Conservation (phyloP, 2,888 invertebrate species). For the Ennomos quercinarius region DNA sequence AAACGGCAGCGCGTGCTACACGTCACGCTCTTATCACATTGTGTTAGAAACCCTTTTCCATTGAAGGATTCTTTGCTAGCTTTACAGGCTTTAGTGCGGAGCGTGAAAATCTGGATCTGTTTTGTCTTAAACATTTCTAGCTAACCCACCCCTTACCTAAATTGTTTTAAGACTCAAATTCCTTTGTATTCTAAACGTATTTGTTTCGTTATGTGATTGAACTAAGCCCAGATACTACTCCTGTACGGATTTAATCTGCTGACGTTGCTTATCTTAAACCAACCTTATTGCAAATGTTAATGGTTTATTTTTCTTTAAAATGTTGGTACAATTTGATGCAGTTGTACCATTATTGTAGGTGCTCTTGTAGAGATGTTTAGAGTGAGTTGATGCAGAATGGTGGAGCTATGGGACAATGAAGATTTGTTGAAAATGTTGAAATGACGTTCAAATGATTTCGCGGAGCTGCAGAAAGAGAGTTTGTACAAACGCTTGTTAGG, state of each 20-base stretch:
- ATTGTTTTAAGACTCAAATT: conserved; percentile 10
- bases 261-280: conserved; percentile 20
- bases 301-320: conserved; percentile 35
- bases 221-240: conserved; percentile 66
- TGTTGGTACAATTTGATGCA: conserved; percentile 13
- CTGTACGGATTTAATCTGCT: conserved; percentile 59
- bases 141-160: neutral
- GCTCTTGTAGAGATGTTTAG: conserved; percentile 14
- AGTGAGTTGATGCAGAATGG: conserved; percentile 24
- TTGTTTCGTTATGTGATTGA: conserved; percentile 20
- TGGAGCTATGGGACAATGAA: conserved; percentile 22
- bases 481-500: neutral
- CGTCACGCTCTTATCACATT: conserved; percentile 54
- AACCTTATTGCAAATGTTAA: conserved; percentile 37
- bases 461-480: conserved; percentile 3
- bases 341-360: conserved; percentile 26
- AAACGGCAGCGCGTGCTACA: conserved; percentile 39
- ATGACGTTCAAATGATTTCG: conserved; percentile 11
- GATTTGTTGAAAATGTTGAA: conserved; percentile 19
- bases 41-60: conserved; percentile 61
- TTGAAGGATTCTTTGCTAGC: conserved; percentile 50
- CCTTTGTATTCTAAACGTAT: neutral
- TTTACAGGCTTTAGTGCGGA: conserved; percentile 57
- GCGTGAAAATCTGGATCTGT: conserved; percentile 37
- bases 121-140: conserved; percentile 29